Evolutionary conservation across 1,140 invertebrate genomes (phyloP).

Genomic region (Dinoponera quadriceps): DNA sequence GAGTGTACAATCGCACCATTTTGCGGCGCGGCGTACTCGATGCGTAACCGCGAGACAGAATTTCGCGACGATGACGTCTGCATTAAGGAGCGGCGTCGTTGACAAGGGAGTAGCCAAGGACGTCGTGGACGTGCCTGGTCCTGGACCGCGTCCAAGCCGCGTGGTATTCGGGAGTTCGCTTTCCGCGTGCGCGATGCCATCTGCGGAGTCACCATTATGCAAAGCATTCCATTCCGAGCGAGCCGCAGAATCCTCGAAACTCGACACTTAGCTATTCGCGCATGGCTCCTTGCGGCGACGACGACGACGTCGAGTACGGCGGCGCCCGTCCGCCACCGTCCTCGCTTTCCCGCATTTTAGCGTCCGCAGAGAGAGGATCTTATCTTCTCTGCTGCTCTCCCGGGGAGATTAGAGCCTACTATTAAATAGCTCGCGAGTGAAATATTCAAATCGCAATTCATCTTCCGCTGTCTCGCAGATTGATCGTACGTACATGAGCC

Average conservation of each 20-base stretch:
- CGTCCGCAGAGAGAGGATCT: neutral
- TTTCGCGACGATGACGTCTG: conserved; percentile 48
- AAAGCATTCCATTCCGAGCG: conserved; percentile 81
- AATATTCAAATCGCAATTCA: neutral
- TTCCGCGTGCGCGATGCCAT: conserved; percentile 72
- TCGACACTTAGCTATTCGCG: conserved; percentile 81
- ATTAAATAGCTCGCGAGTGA: neutral
- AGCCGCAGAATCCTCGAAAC: conserved; percentile 77
- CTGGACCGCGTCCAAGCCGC: conserved; percentile 79
- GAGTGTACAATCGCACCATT: neutral
- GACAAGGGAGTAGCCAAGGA: conserved; percentile 2
- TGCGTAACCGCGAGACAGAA: neutral
- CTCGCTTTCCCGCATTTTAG: conserved; percentile 2
- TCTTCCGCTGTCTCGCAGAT: neutral
- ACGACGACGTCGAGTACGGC: neutral
- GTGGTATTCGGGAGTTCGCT: conserved; percentile 78
- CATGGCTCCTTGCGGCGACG: conserved; percentile 52
- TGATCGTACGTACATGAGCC: no score
- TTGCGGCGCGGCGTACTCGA: neutral
- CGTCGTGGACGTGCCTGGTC: conserved; percentile 14
- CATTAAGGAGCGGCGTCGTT: conserved; percentile 66
- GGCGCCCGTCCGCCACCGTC: neutral
- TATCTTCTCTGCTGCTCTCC: neutral
- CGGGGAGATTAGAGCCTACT: neutral
- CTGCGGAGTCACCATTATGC: conserved; percentile 80